These are phyloP conservation scores for Xiphophorus birchmanni DNA, from an alignment of 2,797 vertebrate species.

Conservation along the genomic window DNA sequence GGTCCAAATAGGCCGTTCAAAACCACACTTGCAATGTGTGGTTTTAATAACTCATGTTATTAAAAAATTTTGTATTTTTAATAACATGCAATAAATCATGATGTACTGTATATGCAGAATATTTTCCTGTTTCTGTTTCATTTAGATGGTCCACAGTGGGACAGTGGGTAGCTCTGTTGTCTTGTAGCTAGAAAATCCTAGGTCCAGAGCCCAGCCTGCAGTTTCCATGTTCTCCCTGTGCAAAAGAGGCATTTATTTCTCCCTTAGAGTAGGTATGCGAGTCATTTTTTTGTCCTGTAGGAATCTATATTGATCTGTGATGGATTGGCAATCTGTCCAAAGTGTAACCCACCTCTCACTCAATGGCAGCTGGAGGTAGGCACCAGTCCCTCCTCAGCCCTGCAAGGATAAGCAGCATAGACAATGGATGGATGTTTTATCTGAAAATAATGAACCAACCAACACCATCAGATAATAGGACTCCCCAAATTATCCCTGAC, in stretches of 20 bases:
- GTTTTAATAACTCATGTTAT: too few relatives aligned
- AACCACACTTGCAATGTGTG: background rate
- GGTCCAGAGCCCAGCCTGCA: background rate
- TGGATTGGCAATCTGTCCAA: background rate
- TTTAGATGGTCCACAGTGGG: background rate
- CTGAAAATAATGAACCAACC: background rate
- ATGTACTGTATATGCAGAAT: background rate
- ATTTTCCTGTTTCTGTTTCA: background rate
- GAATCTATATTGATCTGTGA: background rate
- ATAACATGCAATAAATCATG: background rate
- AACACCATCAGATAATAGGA: background rate
- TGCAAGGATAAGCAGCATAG: background rate
- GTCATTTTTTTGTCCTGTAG: background rate
- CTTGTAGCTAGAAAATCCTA: background rate
- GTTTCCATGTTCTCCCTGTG: background rate
- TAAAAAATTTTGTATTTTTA: background rate
- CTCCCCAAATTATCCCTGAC: background rate
- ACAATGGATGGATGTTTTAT: background rate
- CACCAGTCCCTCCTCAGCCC: background rate
- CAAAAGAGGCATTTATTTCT: background rate
- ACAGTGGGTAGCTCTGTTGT: background rate
- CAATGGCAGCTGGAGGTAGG: background rate
- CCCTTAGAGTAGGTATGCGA: background rate
- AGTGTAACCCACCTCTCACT: background rate
- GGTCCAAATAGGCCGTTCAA: background rate